Conservation (phyloP, 1,140 invertebrate species). For the Bombus balteatus region DNA sequence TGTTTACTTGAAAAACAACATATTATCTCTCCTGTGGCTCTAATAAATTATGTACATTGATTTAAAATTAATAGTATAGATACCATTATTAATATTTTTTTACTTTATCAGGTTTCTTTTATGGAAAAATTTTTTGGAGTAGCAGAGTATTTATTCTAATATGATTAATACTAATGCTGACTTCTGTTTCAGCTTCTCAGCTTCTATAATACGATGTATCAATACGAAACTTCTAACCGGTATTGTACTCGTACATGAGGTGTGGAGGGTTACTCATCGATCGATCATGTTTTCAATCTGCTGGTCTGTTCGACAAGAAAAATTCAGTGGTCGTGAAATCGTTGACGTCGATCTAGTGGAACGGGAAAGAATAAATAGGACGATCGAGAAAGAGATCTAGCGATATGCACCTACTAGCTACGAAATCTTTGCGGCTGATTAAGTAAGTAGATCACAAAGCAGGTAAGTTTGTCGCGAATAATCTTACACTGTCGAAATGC, state of each 20-base stretch:
- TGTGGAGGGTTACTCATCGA: neutral
- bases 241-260: neutral
- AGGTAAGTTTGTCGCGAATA: slow-evolving; percentile 59
- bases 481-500: slow-evolving; percentile 2
- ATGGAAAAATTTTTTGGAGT: neutral
- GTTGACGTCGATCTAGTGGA: neutral
- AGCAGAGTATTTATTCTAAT: neutral
- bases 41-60: too few species aligned
- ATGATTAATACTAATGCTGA: too few species aligned
- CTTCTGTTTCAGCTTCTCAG: neutral
- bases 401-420: slow-evolving; percentile 25
- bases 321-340: slow-evolving; percentile 4
- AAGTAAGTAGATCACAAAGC: slow-evolving; percentile 69
- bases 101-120: neutral
- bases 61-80: neutral
- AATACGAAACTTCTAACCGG: neutral
- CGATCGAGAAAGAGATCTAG: slow-evolving; percentile 39
- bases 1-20: too few species aligned
- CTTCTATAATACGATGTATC: neutral
- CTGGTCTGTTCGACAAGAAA: neutral
- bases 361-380: slow-evolving; percentile 42
- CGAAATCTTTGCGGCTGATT: slow-evolving; percentile 51
- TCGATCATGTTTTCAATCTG: slow-evolving; percentile 1
- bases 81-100: too few species aligned
- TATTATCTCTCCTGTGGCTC: too few species aligned